Conservation (phyloP, 2,888 invertebrate genomes). For the Dorcus parallelipipedus region DNA sequence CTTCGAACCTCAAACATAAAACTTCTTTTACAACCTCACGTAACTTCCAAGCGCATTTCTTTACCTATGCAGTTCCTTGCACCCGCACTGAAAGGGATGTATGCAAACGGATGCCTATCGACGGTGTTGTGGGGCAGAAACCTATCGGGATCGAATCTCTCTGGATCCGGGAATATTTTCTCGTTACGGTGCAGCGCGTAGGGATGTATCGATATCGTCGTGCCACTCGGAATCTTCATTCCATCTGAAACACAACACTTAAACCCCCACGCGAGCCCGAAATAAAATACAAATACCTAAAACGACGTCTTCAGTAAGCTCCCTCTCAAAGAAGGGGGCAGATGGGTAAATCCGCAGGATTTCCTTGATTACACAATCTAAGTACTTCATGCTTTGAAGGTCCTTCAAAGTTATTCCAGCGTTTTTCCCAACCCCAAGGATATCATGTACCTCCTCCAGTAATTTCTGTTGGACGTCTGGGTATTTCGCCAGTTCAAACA, state of each 20-base stretch:
- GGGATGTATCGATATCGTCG: too few species aligned
- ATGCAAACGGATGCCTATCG: too few species aligned
- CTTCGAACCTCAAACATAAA: conserved; percentile 19
- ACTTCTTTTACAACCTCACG: too few species aligned
- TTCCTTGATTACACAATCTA: conserved; percentile 59
- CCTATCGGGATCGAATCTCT: too few species aligned
- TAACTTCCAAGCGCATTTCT: background rate
- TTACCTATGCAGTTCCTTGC: too few species aligned
- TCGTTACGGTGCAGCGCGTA: too few species aligned
- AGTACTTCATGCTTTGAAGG: conserved; percentile 50
- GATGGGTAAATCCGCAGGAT: conserved; percentile 55
- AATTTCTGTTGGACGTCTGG: conserved; percentile 47
- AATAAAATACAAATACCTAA: conserved; percentile 12
- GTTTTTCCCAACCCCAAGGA: conserved; percentile 34
- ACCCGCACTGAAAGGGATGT: too few species aligned
- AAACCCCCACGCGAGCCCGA: background rate
- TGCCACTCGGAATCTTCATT: too few species aligned
- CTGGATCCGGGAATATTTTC: too few species aligned
- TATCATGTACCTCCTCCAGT: conserved; percentile 35
- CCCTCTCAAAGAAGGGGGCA: conserved; percentile 53
- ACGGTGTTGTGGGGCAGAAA: too few species aligned
- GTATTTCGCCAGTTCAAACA: conserved; percentile 53
- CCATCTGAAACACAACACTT: background rate
- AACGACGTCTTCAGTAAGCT: conserved; percentile 45
- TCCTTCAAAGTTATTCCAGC: conserved; percentile 36